Evolutionary conservation across 2,888 invertebrate species (phyloP), one percentile per base, ranked within the genome.

Genomic region (Colostygia pectinataria): DNA sequence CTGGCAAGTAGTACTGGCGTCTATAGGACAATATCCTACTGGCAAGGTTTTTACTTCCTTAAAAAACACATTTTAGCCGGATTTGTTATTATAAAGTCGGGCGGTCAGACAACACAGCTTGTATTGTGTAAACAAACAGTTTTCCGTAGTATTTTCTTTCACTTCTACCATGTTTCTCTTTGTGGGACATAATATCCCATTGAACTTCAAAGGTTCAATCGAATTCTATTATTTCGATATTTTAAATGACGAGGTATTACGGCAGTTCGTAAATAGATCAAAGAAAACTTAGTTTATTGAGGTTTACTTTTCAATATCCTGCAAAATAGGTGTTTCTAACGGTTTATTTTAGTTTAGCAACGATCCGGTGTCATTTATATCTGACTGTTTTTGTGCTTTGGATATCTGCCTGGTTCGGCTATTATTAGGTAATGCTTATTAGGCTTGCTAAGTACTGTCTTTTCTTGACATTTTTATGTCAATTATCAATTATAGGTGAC

Each of bases 51-150:
- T n/a, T n/a, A n/a, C n/a, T n/a, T n/a, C n/a, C n/a, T n/a, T n/a
- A n/a, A n/a, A n/a, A n/a, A n/a, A n/a, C n/a, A n/a, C n/a, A n/a
- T n/a, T n/a, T n/a, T n/a, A 15, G 31, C 40, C 31, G 31, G 36
- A n/a, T 2, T 2, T 15, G 3, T n/a, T 4, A 7, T 7, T 7
- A 8, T 5, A 18, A 39, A 44, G 48, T 23, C 33, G 36, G 44
- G 20, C 24, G 12, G 6, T n/a, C 23, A 9, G 28, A 14, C 39
- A 25, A n/a, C 42, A 18, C 45, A 45, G 40, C 38, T 65, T 67
- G 57, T 70, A 65, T 59, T 66, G 65, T 65, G 69, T 66, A 74
- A 74, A 74, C 73, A 74, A 67, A 63, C 65, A 59, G 61, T 65
- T 64, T 45, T 50, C 51, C 31, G 47, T 44, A 31, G 50, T 64